phyloP scores from a whole-genome alignment of 2,888 invertebrate species.

The Fragum whitleyi region DNA sequence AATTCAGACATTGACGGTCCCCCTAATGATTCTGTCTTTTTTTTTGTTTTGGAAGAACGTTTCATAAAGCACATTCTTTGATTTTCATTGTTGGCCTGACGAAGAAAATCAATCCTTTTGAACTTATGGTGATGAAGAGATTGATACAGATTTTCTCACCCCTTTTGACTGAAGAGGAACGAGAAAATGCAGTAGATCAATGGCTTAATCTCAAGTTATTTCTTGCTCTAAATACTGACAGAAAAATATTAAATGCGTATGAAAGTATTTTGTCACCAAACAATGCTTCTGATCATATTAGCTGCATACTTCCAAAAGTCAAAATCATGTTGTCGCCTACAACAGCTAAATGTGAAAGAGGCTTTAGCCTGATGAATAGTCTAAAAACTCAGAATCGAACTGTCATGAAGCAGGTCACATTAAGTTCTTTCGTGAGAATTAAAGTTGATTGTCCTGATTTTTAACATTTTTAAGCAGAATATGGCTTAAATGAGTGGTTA shows the following conservation, averaged over 20 bases:
- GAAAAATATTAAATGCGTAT: not conserved
- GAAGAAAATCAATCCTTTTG: not conserved
- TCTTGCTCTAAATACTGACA: not conserved
- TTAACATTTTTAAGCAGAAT: no score
- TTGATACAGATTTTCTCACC: not conserved
- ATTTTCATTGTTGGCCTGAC: constrained; percentile 16
- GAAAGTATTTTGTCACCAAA: constrained; percentile 11
- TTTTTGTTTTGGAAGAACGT: constrained; percentile 13
- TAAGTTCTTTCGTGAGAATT: no score
- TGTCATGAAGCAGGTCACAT: no score
- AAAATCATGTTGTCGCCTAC: constrained; percentile 10
- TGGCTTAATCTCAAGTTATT: constrained; percentile 25
- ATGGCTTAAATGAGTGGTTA: no score
- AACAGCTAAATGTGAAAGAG: constrained; percentile 9
- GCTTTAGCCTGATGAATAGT: not conserved
- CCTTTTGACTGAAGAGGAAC: constrained; percentile 2
- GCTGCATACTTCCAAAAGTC: not conserved
- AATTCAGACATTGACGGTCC: constrained; percentile 5
- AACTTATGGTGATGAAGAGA: constrained; percentile 14
- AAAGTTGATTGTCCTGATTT: no score
- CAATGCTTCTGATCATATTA: not conserved
- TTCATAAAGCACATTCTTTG: constrained; percentile 10
- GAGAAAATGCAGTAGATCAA: constrained; percentile 14
- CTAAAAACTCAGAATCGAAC: not conserved
- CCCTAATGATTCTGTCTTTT: not conserved